Evolutionary conservation across 64 coral and sea anemone genomes (phyloP), one percentile per base, ranked within the genome.

Genomic region (Dendronephthya gigantea): DNA sequence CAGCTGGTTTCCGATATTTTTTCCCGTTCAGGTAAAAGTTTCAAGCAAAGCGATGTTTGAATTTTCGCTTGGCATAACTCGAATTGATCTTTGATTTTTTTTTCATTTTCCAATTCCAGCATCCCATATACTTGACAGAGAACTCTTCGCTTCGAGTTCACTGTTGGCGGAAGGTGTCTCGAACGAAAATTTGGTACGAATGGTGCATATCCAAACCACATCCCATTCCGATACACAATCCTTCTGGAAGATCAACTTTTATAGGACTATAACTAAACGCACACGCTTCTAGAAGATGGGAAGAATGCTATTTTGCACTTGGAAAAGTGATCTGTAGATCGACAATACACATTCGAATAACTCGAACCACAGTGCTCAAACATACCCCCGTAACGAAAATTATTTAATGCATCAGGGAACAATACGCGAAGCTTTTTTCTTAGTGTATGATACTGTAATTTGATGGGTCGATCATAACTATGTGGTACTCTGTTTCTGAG

Each of bases 1-100:
- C 87, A 98, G 95, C 35, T 98, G 95, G 95, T 98, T 98, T 85
- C 95, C 95, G 3, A 85, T 98, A 50, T 98, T 89, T 50, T 91
- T 98, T 59, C 95, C 95, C 1, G 87, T 98, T 40, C 90, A 93
- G 92, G 95, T 96, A 86, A 1, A 87, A 87, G 59, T 12, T n/a
- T 9, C 6, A 6, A 62, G 58, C 55, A 69, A 40, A 17, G n/a
- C n/a, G n/a, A n/a, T n/a, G n/a, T n/a, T n/a, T n/a, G n/a, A n/a
- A n/a, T n/a, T n/a, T n/a, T n/a, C n/a, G n/a, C n/a, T n/a, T n/a
- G n/a, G n/a, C n/a, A n/a, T n/a, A n/a, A n/a, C n/a, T n/a, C n/a
- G n/a, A n/a, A n/a, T n/a, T n/a, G n/a, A n/a, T n/a, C n/a, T n/a
- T n/a, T n/a, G n/a, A n/a, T n/a, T n/a, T n/a, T n/a, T n/a, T n/a